These are phyloP conservation scores for Athetis lepigone DNA, from an alignment of 2,888 invertebrate genomes.

Conservation along the genomic window DNA sequence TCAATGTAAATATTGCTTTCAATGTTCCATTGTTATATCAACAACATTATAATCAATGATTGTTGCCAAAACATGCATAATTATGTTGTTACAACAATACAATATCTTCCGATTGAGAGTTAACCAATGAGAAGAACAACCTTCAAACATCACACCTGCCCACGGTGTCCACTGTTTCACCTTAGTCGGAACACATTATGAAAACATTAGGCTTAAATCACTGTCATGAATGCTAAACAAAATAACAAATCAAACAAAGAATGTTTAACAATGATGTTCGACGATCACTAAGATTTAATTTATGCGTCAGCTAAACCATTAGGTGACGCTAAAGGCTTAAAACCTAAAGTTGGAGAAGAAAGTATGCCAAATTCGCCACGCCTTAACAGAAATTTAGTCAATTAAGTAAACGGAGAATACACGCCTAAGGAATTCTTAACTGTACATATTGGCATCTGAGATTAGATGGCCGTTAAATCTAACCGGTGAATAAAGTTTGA, in stretches of 20 bases:
- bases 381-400: not conserved
- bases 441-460: constrained; percentile 19
- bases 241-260: constrained; percentile 29
- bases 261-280: constrained; percentile 7
- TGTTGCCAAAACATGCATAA: constrained; percentile 32
- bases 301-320: not conserved
- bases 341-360: not conserved
- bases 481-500: constrained; percentile 15
- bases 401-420: constrained; percentile 18
- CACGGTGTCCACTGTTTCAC: constrained; percentile 56
- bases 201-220: constrained; percentile 44
- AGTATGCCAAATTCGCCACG: not conserved
- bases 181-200: constrained; percentile 44
- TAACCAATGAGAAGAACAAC: constrained; percentile 42
- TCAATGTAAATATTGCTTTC: not conserved
- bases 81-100: constrained; percentile 26
- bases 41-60: constrained; percentile 5
- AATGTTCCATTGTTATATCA: not conserved
- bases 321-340: not conserved
- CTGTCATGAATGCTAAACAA: constrained; percentile 50
- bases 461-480: constrained; percentile 22
- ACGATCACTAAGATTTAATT: constrained; percentile 3
- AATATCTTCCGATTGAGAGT: constrained; percentile 18
- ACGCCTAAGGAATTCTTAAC: constrained; percentile 20
- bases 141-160: constrained; percentile 55